Conservation (phyloP, 2,113 vertebrate species). For the Holacanthus passer region DNA sequence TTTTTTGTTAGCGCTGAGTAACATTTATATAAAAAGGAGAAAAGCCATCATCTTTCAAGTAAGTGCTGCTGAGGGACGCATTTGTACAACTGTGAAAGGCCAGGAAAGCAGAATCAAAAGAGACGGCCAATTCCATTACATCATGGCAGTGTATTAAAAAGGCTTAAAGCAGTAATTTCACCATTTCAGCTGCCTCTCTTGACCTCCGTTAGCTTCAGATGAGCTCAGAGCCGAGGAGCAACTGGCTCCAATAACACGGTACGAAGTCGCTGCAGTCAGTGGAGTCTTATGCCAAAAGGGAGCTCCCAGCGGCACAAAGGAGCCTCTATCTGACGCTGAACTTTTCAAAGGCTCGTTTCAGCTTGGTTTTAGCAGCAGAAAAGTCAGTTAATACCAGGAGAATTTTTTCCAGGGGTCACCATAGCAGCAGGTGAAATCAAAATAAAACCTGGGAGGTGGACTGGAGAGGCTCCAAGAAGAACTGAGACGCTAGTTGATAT, state of each 20-base stretch:
- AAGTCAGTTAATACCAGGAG: slow-evolving; percentile 53
- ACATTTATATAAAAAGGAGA: slow-evolving; percentile 21
- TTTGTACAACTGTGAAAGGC: slow-evolving; percentile 57
- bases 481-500: slow-evolving; percentile 14
- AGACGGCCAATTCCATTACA: slow-evolving; percentile 74
- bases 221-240: slow-evolving; percentile 68
- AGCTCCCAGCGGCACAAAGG: slow-evolving; percentile 73
- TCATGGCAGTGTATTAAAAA: slow-evolving; percentile 66
- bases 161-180: slow-evolving; percentile 64
- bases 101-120: slow-evolving; percentile 60
- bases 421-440: slow-evolving; percentile 72
- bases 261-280: slow-evolving; percentile 56
- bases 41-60: slow-evolving; percentile 24
- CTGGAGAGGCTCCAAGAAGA: slow-evolving; percentile 4
- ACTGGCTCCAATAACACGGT: slow-evolving; percentile 74
- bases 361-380: slow-evolving; percentile 61
- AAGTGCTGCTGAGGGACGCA: slow-evolving; percentile 36
- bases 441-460: slow-evolving; percentile 50
- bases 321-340: slow-evolving; percentile 65
- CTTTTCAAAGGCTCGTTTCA: slow-evolving; percentile 66
- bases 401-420: slow-evolving; percentile 52
- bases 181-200: slow-evolving; percentile 62
- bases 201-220: slow-evolving; percentile 71
- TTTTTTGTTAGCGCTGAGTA: slow-evolving; percentile 12
- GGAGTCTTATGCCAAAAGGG: slow-evolving; percentile 59